Percentiles rank a stretch among this genome's conserved stretches.
Conservation (phyloP, 2,888 invertebrate genomes). For the Catocala nupta region DNA sequence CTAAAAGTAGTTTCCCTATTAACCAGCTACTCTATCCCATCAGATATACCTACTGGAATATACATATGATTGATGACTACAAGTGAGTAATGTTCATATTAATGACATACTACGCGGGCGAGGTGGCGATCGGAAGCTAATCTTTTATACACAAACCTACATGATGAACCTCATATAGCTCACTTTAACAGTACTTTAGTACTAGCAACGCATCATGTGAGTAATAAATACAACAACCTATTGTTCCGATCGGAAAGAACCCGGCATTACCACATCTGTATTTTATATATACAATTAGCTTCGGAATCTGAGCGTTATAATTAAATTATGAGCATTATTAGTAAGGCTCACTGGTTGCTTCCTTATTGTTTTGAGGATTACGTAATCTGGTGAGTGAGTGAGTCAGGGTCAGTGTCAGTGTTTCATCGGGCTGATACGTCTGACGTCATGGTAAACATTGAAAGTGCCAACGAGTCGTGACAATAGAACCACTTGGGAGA, state of each 20-base stretch:
- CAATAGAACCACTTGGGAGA: not conserved
- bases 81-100: no score
- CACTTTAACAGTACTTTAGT: no score
- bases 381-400: constrained; percentile 3
- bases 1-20: no score
- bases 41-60: no score
- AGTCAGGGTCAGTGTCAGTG: constrained; percentile 13
- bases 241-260: not conserved
- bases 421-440: not conserved
- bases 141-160: no score
- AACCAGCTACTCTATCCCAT: no score
- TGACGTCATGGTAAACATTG: constrained; percentile 7
- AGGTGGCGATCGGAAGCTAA: no score
- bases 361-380: constrained; percentile 1
- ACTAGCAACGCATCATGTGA: no score
- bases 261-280: not conserved
- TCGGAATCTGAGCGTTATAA: constrained; percentile 19
- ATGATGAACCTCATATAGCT: no score
- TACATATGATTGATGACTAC: no score
- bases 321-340: constrained; percentile 40
- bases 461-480: not conserved
- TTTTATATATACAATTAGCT: constrained; percentile 20
- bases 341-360: constrained; percentile 1
- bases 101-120: no score
- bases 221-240: no score